Percentiles rank a stretch among this genome's conserved stretches.
These are phyloP conservation scores for Sciaenops ocellatus DNA, from an alignment of 2,797 vertebrate genomes.

Conservation along the genomic window DNA sequence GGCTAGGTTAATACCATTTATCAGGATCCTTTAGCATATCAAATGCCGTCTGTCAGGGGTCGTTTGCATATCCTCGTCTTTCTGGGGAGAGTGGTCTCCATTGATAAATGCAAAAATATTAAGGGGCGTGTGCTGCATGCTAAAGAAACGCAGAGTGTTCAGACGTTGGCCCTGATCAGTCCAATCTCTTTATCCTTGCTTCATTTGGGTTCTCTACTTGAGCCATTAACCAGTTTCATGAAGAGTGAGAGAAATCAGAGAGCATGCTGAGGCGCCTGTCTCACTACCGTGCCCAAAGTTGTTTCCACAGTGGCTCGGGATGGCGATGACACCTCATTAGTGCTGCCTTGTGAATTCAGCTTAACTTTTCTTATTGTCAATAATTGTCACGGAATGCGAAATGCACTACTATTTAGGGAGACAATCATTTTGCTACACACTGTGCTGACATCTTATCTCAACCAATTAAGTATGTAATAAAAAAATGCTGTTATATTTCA, in stretches of 20 bases:
- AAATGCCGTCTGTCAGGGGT: slow-evolving; percentile 78
- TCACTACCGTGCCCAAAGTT: slow-evolving; percentile 36
- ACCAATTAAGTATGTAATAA: slow-evolving; percentile 54
- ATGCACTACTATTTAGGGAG: slow-evolving; percentile 29
- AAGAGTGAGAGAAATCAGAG: slow-evolving; percentile 43
- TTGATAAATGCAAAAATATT: slow-evolving; percentile 59
- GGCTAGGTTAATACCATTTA: slow-evolving; percentile 79
- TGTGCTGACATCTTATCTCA: slow-evolving; percentile 28
- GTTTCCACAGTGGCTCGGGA: slow-evolving; percentile 34
- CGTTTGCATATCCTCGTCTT: slow-evolving; percentile 81
- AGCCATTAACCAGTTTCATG: slow-evolving; percentile 58
- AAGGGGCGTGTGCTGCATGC: slow-evolving; percentile 48
- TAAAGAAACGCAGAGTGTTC: slow-evolving; percentile 17
- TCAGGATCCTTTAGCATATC: slow-evolving; percentile 77
- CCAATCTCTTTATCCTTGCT: slow-evolving; percentile 33
- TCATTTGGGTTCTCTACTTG: slow-evolving; percentile 37
- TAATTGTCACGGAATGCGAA: slow-evolving; percentile 52
- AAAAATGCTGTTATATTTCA: slow-evolving; percentile 10
- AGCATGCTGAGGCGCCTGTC: slow-evolving; percentile 31
- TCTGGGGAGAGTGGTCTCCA: slow-evolving; percentile 31
- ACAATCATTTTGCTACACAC: slow-evolving; percentile 31
- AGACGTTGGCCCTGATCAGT: slow-evolving; percentile 30
- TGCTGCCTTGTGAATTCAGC: slow-evolving; percentile 35
- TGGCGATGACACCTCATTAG: slow-evolving; percentile 65
- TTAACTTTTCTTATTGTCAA: slow-evolving; percentile 49